A percentile compares a stretch with the other conserved stretches of the same genome.
Evolutionary conservation across 2,797 vertebrate species (phyloP).

Genomic region (Fringilla coelebs): DNA sequence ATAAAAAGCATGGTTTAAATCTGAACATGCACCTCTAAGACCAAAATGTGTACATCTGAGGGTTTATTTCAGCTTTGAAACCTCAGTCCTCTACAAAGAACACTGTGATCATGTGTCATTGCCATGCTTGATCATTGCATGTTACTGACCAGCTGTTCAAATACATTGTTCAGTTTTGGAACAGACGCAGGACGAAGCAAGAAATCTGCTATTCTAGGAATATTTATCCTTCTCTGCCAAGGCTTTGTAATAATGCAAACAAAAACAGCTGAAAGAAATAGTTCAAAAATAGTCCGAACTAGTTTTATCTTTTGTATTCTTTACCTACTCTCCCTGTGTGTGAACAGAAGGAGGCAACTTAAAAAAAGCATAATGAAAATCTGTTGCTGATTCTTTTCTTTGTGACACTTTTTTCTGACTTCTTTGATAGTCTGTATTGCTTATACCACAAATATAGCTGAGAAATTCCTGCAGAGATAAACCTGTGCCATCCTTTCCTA

Average conservation of each 20-base stretch:
- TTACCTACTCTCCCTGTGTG: neutral
- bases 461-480: neutral
- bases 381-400: neutral
- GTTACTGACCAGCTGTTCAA: conserved; percentile 53
- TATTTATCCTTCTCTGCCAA: conserved; percentile 38
- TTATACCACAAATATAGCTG: neutral
- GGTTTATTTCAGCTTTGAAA: conserved; percentile 14
- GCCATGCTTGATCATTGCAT: neutral
- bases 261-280: conserved; percentile 39
- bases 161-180: conserved; percentile 28
- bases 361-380: neutral
- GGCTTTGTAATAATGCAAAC: conserved; percentile 39
- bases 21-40: neutral
- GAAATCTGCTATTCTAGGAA: conserved; percentile 40
- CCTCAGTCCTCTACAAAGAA: neutral
- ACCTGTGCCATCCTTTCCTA: neutral
- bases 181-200: conserved; percentile 36
- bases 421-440: neutral
- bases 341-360: neutral
- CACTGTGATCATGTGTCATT: neutral
- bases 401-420: neutral
- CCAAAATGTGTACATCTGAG: neutral
- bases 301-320: conserved; percentile 13
- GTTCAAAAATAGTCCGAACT: neutral
- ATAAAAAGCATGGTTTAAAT: neutral